Evolutionary conservation across 2,113 vertebrate species (phyloP).

Genomic region (Ciconia boyciana): DNA sequence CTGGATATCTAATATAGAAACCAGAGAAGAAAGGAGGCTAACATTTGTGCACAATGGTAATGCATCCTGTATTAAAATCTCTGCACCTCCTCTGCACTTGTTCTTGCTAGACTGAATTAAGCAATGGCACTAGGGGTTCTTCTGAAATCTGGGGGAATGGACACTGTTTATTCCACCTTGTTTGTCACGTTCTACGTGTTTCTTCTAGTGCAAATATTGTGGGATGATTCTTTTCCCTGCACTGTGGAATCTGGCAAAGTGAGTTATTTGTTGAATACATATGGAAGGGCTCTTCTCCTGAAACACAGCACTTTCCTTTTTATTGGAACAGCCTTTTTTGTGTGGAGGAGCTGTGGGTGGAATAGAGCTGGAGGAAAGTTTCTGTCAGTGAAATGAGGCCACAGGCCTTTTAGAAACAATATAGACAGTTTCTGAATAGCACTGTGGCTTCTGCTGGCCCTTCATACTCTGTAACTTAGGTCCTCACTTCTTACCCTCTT

Average conservation of each 20-base stretch:
- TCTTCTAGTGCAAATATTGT: not conserved
- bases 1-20: constrained; percentile 79
- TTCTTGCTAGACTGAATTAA: not conserved
- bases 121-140: not conserved
- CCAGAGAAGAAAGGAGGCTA: constrained; percentile 78
- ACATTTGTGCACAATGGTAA: constrained; percentile 82
- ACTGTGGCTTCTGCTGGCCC: not conserved
- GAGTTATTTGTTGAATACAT: not conserved
- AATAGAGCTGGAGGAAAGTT: constrained; percentile 20
- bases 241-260: not conserved
- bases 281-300: not conserved
- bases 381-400: not conserved
- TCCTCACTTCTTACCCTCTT: not conserved
- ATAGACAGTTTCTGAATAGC: not conserved
- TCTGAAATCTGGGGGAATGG: not conserved
- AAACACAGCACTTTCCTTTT: not conserved
- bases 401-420: not conserved
- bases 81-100: not conserved
- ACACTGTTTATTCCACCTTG: not conserved
- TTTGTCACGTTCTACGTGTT: not conserved
- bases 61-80: not conserved
- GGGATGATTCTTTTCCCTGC: not conserved
- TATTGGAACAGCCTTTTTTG: not conserved
- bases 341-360: constrained; percentile 42
- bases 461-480: not conserved